Base-by-base conservation (phyloP, 2,888 invertebrate species). In the Synanthedon myopaeformis region DNA sequence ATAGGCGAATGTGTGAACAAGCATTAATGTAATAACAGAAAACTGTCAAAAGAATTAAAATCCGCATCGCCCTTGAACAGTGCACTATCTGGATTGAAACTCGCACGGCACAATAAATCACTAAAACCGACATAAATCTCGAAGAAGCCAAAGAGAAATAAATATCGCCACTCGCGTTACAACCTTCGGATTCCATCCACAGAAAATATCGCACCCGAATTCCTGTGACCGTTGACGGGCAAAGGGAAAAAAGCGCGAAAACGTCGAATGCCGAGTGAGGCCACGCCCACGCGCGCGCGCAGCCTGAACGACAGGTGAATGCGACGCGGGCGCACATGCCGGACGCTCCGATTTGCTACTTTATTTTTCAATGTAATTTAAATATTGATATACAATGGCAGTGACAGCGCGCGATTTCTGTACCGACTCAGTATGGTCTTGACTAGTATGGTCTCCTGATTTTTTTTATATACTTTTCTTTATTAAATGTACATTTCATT, bases 171-270 rank as follows among this genome's bases (percentile, higher is more conserved):
- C 72, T 75, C 79, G 67, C 70, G 69, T 67, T 75, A 78, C 76
- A 81, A 76, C 79, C 82, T 79, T 80, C 77, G 79, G 77, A 86
- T 86, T 85, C 86, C 84, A 73, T 65, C 67, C 70, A 62, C 69
- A 77, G 82, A 74, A 87, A 85, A 87, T 87, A 87, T 86, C 83
- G 86, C 87, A 87, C 87, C 85, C 82, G 78, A 85, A 85, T 87
- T 85, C 85, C 83, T 74, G 67, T 58, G 66, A 65, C 65, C 64
- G 68, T 75, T 81, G 83, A 82, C 78, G 74, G 76, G 64, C 70
- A 75, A 78, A 66, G 75, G 73, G 74, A 75, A 79, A 82, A 82
- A 78, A 76, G 77, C 74, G 79, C 71, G 78, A 72, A 78, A 80
- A 77, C 66, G 62, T 64, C 71, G 72, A 75, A 79, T 80, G 77